Evolutionary conservation across 1,140 invertebrate species (phyloP), one percentile per base, ranked within the genome.

Genomic region (Aplysia californica): DNA sequence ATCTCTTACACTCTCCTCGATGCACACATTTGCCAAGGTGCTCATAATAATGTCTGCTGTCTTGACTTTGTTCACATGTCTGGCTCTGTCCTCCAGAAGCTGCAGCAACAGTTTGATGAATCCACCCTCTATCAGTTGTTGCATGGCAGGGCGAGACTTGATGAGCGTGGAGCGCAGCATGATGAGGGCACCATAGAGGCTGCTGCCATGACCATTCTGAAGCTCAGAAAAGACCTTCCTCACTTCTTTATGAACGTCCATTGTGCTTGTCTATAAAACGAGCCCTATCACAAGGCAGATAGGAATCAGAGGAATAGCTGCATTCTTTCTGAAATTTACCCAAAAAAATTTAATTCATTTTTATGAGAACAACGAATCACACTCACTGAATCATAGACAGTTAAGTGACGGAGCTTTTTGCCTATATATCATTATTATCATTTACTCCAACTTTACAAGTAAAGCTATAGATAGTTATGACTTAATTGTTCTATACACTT

Each of bases 141-240:
- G 23, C 26, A 61, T 33, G 23, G 70, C 55, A 15, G 4, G 6
- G 26, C n/a, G 59, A 18, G 70, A 73, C 36, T 73, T 73, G 58
- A 73, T 73, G 0, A 73, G 58, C 1, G 70, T 73, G 1, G 70
- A 39, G 1, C 70, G 55, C 38, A 73, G 20, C 35, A 61, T 73
- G 31, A 73, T 73, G 23, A 73, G 70, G 31, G 70, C 55, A 15
- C 56, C 56, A 50, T 73, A 73, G 20, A 73, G 58, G 41, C 70
- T 26, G 10, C n/a, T 50, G 26, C 70, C 36, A n/a, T 29, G 2
- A n/a, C 55, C 70, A 2, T 10, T n/a, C 2, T 61, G 31, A 31
- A 73, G 56, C 21, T 73, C 55, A 23, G 55, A 38, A 20, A 73
- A 39, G 35, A 73, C 70, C 23, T 61, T 20, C 0, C 10, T 26